Conservation (phyloP, 2,888 invertebrate genomes). For the Brachyptera risi region DNA sequence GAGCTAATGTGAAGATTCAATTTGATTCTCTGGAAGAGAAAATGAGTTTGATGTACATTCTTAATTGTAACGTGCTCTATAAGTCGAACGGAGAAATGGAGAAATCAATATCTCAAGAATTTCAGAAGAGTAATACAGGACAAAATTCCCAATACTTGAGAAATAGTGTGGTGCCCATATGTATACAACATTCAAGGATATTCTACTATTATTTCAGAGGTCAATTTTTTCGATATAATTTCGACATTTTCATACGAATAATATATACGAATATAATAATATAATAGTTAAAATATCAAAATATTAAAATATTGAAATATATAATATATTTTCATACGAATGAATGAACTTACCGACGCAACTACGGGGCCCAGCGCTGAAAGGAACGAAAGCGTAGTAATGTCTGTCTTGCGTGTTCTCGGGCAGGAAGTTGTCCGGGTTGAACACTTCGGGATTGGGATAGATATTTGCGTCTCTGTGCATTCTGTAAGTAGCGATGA, state of each 20-base stretch:
- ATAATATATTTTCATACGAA: neutral
- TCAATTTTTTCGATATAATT: too few relatives aligned
- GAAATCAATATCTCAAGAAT: neutral
- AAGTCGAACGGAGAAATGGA: too few relatives aligned
- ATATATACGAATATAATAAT: neutral
- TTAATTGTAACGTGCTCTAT: too few relatives aligned
- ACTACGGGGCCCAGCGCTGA: constrained; percentile 78
- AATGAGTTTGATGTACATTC: neutral
- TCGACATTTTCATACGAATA: neutral
- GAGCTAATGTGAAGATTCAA: neutral
- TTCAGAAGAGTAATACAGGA: neutral
- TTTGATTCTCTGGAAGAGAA: neutral
- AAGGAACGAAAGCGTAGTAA: constrained; percentile 76
- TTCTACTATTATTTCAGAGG: too few relatives aligned
- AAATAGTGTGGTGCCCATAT: too few relatives aligned
- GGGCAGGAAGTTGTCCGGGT: constrained; percentile 83
- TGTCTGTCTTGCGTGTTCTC: constrained; percentile 73
- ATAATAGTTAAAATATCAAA: neutral
- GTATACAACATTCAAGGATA: too few relatives aligned
- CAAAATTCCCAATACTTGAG: too few relatives aligned
- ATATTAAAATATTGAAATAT: too few relatives aligned
- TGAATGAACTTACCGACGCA: constrained; percentile 59
- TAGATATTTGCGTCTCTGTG: constrained; percentile 70
- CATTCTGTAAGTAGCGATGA: constrained; percentile 61
- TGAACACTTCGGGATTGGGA: constrained; percentile 69